phyloP scores from a whole-genome alignment of 2,797 vertebrate genomes.

The Mormyrops attenuatus region DNA sequence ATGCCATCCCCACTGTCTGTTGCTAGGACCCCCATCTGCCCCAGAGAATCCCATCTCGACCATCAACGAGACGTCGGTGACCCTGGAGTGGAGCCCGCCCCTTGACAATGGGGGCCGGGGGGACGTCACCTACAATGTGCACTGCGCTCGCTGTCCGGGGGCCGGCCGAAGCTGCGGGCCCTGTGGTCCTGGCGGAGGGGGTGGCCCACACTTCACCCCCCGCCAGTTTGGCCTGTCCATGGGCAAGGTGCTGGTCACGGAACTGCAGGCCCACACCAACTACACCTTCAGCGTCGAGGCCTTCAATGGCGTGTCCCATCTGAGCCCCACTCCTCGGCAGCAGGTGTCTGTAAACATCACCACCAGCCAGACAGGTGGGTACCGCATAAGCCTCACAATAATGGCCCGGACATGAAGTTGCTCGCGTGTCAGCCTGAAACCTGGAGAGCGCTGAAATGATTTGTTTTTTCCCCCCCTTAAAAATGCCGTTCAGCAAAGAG shows the following conservation, averaged over 20 bases:
- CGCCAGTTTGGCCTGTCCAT: constrained; percentile 66
- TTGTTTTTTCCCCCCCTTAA: background rate
- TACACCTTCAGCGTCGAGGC: constrained; percentile 73
- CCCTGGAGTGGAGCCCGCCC: constrained; percentile 69
- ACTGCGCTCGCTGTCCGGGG: constrained; percentile 64
- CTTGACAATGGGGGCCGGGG: constrained; percentile 66
- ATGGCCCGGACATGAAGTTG: background rate
- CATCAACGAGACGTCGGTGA: constrained; percentile 71
- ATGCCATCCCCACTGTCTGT: background rate
- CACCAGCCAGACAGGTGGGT: constrained; percentile 72
- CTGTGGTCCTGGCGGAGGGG: constrained; percentile 56
- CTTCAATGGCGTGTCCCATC: constrained; percentile 67
- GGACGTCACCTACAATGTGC: constrained; percentile 68
- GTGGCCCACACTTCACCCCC: constrained; percentile 63
- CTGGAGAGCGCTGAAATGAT: background rate
- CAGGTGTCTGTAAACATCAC: constrained; percentile 67
- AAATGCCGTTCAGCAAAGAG: background rate
- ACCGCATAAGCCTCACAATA: background rate
- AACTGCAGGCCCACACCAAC: constrained; percentile 72
- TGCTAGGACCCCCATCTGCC: constrained; percentile 65
- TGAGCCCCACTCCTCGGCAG: constrained; percentile 60
- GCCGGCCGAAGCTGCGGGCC: constrained; percentile 60
- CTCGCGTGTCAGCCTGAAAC: background rate
- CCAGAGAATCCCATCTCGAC: constrained; percentile 71
- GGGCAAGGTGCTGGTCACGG: constrained; percentile 59